Evolutionary conservation across 2,888 invertebrate species (phyloP), one percentile per base, ranked within the genome.

Genomic region (Leptothorax acervorum): DNA sequence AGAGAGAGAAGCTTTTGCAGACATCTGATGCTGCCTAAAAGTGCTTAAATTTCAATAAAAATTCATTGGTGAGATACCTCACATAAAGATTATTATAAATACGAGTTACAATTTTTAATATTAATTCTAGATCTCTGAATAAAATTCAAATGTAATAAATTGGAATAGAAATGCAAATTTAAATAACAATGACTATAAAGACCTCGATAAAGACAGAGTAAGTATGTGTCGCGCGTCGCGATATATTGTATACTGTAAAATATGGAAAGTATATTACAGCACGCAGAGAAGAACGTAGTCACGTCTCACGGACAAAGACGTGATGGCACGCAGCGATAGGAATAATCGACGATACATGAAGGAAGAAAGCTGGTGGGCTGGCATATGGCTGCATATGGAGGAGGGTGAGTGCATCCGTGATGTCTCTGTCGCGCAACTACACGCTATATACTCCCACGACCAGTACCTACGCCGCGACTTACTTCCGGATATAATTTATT

Each of bases 311-410:
- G n/a, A 68, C 55, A 79, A 71, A 79, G 57, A 60, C 60, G 79
- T 71, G 79, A 79, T 60, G 71, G 68, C 31, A 68, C 68, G 42
- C 31, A 55, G 78, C 42, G 78, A 78, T 78, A 78, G 78, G n/a
- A 55, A 78, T 78, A 78, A 78, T 78, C 68, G 79, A 79, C 79
- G 57, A 79, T 79, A 71, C 55, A 60, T 9, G 57, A 79, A 23
- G 71, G 18, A 79, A 71, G 68, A 79, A 71, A 79, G 28, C 35
- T 71, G 71, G 35, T 71, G 48, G 79, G 71, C 71, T n/a, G 68
- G 42, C 23, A 23, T 23, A 23, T 23, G 23, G 23, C 12, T 68
- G 42, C 42, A 78, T 18, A 12, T 23, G 23, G 76, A 28, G 28
- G 4, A 12, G 66, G 66, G 42, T 53, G 53, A 78, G 42, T 15